Percentiles rank a stretch among this genome's conserved stretches.
Evolutionary conservation across 2,113 vertebrate genomes (phyloP).

Genomic region (Lagenorhynchus albirostris): DNA sequence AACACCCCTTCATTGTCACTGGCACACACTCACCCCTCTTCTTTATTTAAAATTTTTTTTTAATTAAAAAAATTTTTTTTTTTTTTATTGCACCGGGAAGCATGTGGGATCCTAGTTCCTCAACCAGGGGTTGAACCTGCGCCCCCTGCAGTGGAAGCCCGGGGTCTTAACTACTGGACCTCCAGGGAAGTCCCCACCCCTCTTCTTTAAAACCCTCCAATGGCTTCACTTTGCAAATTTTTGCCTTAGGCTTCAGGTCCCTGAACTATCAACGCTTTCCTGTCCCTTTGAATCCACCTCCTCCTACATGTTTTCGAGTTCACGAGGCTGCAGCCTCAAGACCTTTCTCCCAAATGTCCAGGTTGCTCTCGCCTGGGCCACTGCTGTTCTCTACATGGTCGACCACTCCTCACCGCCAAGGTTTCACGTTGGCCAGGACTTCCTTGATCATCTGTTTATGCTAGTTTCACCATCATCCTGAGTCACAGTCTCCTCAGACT

Average conservation of each 20-base stretch:
- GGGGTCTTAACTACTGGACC: too few relatives aligned
- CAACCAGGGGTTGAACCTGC: too few relatives aligned
- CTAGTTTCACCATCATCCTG: not conserved
- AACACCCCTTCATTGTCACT: not conserved
- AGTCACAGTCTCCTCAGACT: not conserved
- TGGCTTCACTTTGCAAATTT: not conserved
- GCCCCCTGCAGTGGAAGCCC: too few relatives aligned
- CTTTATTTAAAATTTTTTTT: too few relatives aligned
- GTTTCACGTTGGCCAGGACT: not conserved
- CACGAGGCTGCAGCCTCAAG: not conserved
- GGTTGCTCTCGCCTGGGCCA: not conserved
- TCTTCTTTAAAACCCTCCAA: not conserved
- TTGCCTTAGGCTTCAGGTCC: not conserved
- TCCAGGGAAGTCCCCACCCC: too few relatives aligned
- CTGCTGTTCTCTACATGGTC: not conserved
- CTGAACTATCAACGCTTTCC: not conserved
- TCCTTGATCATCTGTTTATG: fast-evolving
- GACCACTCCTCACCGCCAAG: fast-evolving
- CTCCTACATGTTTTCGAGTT: not conserved
- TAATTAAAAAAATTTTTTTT: too few relatives aligned
- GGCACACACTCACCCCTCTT: not conserved
- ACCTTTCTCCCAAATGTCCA: not conserved
- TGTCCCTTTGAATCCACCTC: not conserved
- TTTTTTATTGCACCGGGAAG: too few relatives aligned
- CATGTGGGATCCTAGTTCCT: too few relatives aligned